phyloP scores from a whole-genome alignment of 1,140 invertebrate species.

The Orius laevigatus region DNA sequence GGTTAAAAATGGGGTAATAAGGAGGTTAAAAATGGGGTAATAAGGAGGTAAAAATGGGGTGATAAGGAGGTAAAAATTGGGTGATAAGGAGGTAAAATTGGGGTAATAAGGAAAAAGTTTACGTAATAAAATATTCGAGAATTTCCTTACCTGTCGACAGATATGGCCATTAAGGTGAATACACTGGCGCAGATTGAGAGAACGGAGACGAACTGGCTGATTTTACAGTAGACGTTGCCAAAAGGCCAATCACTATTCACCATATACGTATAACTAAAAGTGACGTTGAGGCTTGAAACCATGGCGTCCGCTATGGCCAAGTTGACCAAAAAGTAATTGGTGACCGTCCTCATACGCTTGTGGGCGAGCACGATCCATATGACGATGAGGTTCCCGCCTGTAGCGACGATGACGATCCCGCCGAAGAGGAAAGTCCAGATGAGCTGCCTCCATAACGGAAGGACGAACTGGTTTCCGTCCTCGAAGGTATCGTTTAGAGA shows the following conservation, averaged over 20 bases:
- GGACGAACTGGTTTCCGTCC: conserved; percentile 37
- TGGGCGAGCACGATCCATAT: conserved; percentile 89
- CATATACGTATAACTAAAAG: conserved; percentile 90
- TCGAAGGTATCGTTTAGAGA: conserved; percentile 1
- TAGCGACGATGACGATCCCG: conserved; percentile 78
- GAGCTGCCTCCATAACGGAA: conserved; percentile 72
- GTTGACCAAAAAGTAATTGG: conserved; percentile 93
- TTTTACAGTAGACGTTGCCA: conserved; percentile 81
- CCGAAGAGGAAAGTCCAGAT: conserved; percentile 72
- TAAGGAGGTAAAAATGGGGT: no score
- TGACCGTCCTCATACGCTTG: conserved; percentile 83
- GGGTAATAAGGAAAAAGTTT: background rate
- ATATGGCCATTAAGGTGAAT: conserved; percentile 90
- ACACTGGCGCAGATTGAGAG: conserved; percentile 84
- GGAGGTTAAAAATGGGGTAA: no score
- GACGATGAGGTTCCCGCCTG: conserved; percentile 82
- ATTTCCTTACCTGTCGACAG: conserved; percentile 73
- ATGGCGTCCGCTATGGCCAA: conserved; percentile 80
- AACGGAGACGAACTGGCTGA: conserved; percentile 81
- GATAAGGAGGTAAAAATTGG: no score
- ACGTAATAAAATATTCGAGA: background rate
- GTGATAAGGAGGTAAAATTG: no score
- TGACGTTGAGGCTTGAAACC: conserved; percentile 81
- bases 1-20: no score
- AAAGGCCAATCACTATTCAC: conserved; percentile 86